phyloP scores from a whole-genome alignment of 2,888 invertebrate species.

The Uloborus plumipes region DNA sequence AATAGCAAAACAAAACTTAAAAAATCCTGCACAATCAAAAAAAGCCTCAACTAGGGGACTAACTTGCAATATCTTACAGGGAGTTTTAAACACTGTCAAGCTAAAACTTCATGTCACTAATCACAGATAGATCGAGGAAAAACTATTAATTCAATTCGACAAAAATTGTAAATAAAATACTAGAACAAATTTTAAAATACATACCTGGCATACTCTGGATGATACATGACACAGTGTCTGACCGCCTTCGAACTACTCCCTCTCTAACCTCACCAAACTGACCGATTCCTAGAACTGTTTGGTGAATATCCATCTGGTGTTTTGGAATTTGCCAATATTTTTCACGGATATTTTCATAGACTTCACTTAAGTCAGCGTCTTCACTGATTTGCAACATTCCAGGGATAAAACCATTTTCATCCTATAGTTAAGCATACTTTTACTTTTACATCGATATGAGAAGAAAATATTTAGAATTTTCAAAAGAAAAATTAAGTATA shows the following conservation, averaged over 20 bases:
- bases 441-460: too few relatives aligned
- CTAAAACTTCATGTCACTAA: too few relatives aligned
- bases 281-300: conserved; percentile 80
- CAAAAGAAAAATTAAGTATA: too few relatives aligned
- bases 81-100: too few relatives aligned
- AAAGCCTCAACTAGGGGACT: too few relatives aligned
- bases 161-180: too few relatives aligned
- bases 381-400: conserved; percentile 66
- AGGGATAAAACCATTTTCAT: conserved; percentile 76
- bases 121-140: too few relatives aligned
- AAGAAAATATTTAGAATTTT: too few relatives aligned
- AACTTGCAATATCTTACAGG: too few relatives aligned
- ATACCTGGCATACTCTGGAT: conserved; percentile 77
- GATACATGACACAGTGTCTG: conserved; percentile 74
- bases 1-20: too few relatives aligned
- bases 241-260: conserved; percentile 79
- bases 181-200: background rate
- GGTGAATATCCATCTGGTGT: conserved; percentile 80
- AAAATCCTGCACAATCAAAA: too few relatives aligned
- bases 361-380: conserved; percentile 73
- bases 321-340: conserved; percentile 82
- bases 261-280: conserved; percentile 84
- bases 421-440: conserved; percentile 48
- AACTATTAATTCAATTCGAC: too few relatives aligned
- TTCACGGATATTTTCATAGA: conserved; percentile 82